A percentile compares a stretch with the other conserved stretches of the same genome.
These are phyloP conservation scores for Thymelicus acteon DNA, from an alignment of 2,888 invertebrate genomes.

Conservation along the genomic window DNA sequence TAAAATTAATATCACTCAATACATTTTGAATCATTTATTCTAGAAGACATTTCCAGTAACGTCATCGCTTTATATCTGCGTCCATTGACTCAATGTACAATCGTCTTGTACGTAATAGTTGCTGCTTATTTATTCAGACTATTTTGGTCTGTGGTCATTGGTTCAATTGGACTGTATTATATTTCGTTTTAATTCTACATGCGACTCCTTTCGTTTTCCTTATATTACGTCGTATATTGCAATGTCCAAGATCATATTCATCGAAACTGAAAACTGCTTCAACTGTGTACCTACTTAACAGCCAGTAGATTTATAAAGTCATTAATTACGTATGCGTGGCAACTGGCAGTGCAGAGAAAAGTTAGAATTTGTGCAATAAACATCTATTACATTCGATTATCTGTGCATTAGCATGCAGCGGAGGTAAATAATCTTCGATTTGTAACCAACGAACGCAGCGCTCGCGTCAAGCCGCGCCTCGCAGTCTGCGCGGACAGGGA, in stretches of 20 bases:
- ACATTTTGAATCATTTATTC: not conserved
- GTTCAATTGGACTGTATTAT: conserved; percentile 23
- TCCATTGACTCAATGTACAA: conserved; percentile 20
- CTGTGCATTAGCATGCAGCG: conserved; percentile 28
- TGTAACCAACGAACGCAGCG: conserved; percentile 30
- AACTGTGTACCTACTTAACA: not conserved
- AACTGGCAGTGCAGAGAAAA: conserved; percentile 12
- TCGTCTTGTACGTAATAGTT: conserved; percentile 11
- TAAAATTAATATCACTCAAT: not conserved
- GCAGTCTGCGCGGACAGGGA: conserved; percentile 47
- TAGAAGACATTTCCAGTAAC: conserved; percentile 14
- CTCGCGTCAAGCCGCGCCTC: conserved; percentile 44
- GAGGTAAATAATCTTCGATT: conserved; percentile 32
- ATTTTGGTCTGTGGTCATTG: conserved; percentile 22
- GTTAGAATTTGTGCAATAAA: conserved; percentile 27
- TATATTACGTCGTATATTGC: conserved; percentile 25
- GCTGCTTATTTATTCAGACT: conserved; percentile 19
- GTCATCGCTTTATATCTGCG: conserved; percentile 12
- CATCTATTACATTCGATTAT: conserved; percentile 18
- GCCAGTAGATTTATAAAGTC: conserved; percentile 16
- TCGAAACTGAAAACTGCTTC: conserved; percentile 11
- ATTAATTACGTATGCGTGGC: conserved; percentile 19
- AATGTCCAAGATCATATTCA: conserved; percentile 17
- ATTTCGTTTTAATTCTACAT: conserved; percentile 7
- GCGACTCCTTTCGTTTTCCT: conserved; percentile 29